A percentile compares a stretch with the other conserved stretches of the same genome.
Conservation (phyloP, 2,113 vertebrate species). For the Toxostoma redivivum region DNA sequence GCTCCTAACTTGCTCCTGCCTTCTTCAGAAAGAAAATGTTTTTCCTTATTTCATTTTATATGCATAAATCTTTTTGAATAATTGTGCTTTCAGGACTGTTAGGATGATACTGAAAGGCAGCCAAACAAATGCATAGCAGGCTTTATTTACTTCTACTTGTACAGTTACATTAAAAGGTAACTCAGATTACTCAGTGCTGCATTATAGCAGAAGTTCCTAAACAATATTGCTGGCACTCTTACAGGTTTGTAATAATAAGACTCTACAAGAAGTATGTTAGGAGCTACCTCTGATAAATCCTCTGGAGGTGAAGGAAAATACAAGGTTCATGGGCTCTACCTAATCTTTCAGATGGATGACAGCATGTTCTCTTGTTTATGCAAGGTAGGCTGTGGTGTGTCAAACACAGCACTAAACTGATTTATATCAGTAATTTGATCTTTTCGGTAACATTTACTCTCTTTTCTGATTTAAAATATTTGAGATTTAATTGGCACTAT, state of each 20-base stretch:
- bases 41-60: background rate
- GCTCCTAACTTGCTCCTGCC: background rate
- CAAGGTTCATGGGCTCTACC: background rate
- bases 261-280: background rate
- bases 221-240: background rate
- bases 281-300: background rate
- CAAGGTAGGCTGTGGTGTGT: accelerated
- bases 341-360: background rate
- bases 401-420: background rate
- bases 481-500: background rate
- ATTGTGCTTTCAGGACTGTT: background rate
- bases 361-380: background rate
- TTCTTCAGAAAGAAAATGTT: background rate
- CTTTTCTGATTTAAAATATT: background rate
- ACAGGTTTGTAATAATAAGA: background rate
- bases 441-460: background rate
- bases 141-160: background rate
- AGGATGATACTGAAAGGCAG: background rate
- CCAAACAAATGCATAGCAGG: background rate
- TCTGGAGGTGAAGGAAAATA: background rate
- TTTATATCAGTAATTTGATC: background rate
- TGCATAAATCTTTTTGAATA: background rate
- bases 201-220: background rate
- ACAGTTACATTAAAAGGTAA: background rate
- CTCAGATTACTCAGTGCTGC: background rate